Evolutionary conservation across 2,888 invertebrate genomes (phyloP).

Genomic region (Coleophora deauratella): DNA sequence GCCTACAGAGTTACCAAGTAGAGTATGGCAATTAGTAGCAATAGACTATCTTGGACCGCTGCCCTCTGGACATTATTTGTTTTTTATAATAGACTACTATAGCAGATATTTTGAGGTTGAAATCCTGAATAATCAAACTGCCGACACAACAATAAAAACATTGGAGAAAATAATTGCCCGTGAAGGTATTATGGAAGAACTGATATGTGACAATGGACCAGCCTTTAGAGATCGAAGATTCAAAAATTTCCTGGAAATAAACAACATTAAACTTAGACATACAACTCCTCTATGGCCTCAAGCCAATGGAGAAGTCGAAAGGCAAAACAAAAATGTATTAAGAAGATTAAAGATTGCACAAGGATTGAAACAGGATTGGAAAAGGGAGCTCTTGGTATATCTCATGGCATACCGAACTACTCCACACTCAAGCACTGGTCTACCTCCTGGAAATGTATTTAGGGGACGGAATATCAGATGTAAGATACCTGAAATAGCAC

Average conservation of each 20-base stretch:
- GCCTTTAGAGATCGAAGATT: slow-evolving; percentile 7
- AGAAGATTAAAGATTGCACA: slow-evolving; percentile 5
- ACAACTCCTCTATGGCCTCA: slow-evolving; percentile 10
- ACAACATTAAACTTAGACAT: slow-evolving; percentile 4
- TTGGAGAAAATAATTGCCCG: slow-evolving; percentile 1
- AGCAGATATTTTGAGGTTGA: slow-evolving; percentile 9
- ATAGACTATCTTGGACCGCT: slow-evolving; percentile 10
- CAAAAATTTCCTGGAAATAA: slow-evolving; percentile 1
- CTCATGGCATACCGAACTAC: neutral
- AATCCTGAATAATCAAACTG: slow-evolving; percentile 1
- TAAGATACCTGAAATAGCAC: neutral
- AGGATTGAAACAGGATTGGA: slow-evolving; percentile 2
- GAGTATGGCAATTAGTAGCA: slow-evolving; percentile 3
- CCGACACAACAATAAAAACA: slow-evolving; percentile 6
- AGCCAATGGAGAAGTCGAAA: slow-evolving; percentile 9
- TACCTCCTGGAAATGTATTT: neutral
- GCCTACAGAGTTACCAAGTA: slow-evolving; percentile 6
- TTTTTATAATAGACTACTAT: slow-evolving; percentile 10
- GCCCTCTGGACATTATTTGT: slow-evolving; percentile 8
- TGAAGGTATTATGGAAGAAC: slow-evolving; percentile 6
- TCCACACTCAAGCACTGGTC: neutral
- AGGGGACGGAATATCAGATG: neutral
- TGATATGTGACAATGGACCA: slow-evolving; percentile 10
- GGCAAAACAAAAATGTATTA: slow-evolving; percentile 7
- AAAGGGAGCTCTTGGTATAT: neutral